These are phyloP conservation scores for Erpornis zantholeuca DNA, from an alignment of 2,113 vertebrate genomes.

Conservation along the genomic window DNA sequence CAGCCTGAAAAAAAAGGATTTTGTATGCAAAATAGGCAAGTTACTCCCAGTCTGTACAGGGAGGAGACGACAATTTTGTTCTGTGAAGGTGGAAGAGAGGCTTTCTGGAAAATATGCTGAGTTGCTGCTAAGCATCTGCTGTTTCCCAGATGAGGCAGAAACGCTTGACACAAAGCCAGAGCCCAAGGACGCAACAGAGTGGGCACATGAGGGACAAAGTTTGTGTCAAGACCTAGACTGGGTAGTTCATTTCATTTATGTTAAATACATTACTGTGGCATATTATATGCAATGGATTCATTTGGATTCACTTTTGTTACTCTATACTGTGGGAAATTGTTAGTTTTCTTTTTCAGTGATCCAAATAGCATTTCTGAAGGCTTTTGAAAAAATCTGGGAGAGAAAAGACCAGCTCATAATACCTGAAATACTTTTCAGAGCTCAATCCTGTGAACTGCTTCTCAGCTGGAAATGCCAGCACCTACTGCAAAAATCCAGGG, in stretches of 20 bases:
- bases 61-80: not conserved
- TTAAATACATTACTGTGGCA: not conserved
- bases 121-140: not conserved
- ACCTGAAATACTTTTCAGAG: slow-evolving; percentile 8
- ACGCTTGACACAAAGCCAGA: not conserved
- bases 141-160: not conserved
- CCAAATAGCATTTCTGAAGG: not conserved
- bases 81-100: not conserved
- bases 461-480: not conserved
- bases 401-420: not conserved
- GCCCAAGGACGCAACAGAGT: not conserved
- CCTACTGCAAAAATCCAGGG: not conserved
- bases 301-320: not conserved
- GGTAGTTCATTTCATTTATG: not conserved
- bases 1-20: not conserved
- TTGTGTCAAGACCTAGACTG: not conserved
- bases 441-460: slow-evolving; percentile 1
- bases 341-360: not conserved
- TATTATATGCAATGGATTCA: not conserved
- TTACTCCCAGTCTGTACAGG: not conserved
- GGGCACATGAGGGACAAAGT: not conserved
- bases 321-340: not conserved
- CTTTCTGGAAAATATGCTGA: not conserved
- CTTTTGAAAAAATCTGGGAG: not conserved
- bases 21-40: not conserved